Base-by-base conservation (phyloP, 1,140 invertebrate species). In the Grapholita molesta region DNA sequence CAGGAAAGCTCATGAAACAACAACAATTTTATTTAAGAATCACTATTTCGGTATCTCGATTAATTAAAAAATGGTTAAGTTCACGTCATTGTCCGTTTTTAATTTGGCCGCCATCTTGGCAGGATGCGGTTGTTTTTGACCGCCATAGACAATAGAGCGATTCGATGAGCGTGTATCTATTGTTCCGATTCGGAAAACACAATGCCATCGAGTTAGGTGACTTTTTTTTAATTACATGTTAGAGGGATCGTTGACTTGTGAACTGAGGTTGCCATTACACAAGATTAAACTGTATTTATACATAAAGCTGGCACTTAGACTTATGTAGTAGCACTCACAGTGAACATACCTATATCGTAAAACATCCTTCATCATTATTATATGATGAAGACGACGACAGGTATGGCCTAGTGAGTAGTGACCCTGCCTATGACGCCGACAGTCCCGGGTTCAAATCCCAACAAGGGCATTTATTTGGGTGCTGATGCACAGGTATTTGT, bases 101-200 rank as follows among this genome's bases (percentile, higher is more conserved):
- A 53, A 67, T 35, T 61, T 12, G 24, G 38, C 30, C 25, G 68
- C 32, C 57, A 70, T 70, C 67, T 70, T 57, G 70, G 11, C 80
- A 78, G 83, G 82, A 86, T 75, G 77, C 68, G 67, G 70, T 70
- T 61, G 64, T 78, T 72, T 74, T 72, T 72, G 52, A 65, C 25
- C 65, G 57, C 42, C 66, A 78, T 70, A 81, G 74, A 86, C 80
- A 85, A 86, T 85, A 72, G 77, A 68, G 75, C 68, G 48, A 80
- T 79, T 86, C 74, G 84, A 82, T 82, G 80, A 77, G 77, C 74
- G 52, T 75, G 71, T 79, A 77, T 80, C 77, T 78, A 77, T 84
- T 82, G 82, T 81, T 78, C 73, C 73, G 68, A 72, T 61, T 65
- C 48, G 70, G 74, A 74, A 77, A 77, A 75, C 75, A 81, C 77